Conservation (phyloP, 2,888 invertebrate species). For the Plemyria rubiginata region DNA sequence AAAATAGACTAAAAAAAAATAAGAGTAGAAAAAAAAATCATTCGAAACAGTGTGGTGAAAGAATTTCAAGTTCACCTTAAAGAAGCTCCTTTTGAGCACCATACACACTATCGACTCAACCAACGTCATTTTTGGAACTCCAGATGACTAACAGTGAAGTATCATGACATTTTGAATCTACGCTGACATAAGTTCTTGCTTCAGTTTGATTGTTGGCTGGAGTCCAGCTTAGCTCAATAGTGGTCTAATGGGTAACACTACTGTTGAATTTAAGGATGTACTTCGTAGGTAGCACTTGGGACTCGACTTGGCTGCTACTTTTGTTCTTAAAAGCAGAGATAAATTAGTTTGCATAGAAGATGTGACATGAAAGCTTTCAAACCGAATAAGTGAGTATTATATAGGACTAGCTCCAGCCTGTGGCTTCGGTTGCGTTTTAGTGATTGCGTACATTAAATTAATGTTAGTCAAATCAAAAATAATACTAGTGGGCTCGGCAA, state of each 20-base stretch:
- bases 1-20: no score
- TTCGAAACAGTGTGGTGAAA: no score
- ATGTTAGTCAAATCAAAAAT: no score
- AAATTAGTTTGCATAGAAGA: slow-evolving; percentile 9
- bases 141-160: background rate
- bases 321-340: slow-evolving; percentile 2
- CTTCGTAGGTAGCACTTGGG: slow-evolving; percentile 19
- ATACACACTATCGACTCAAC: no score
- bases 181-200: slow-evolving; percentile 39
- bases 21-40: no score
- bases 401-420: no score
- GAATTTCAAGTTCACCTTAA: no score
- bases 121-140: no score
- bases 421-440: no score
- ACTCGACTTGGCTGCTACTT: slow-evolving; percentile 14
- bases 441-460: no score
- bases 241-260: slow-evolving; percentile 52
- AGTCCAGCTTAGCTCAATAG: slow-evolving; percentile 53
- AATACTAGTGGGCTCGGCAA: no score
- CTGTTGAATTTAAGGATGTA: slow-evolving; percentile 33
- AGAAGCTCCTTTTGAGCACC: no score
- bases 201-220: slow-evolving; percentile 62
- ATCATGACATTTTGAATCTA: slow-evolving; percentile 6
- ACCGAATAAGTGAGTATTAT: background rate
- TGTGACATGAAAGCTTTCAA: background rate